Conservation (phyloP, 2,888 invertebrate genomes). For the Tetragonisca angustula region DNA sequence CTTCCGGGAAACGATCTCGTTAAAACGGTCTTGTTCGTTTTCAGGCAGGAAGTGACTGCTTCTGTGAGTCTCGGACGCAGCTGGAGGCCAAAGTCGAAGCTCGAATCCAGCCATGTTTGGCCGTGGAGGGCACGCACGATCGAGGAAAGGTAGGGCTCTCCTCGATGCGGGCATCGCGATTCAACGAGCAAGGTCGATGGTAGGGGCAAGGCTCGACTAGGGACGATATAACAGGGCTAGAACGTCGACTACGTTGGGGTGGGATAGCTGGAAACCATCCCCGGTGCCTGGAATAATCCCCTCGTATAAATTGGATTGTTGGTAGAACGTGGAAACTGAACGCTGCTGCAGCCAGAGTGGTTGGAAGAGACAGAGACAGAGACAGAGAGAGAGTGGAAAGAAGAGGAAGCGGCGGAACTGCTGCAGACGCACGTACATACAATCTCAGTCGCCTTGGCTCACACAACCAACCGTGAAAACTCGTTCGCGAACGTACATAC, state of each 20-base stretch:
- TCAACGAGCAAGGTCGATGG: slow-evolving; percentile 37
- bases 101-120: slow-evolving; percentile 62
- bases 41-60: background rate
- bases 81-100: slow-evolving; percentile 14
- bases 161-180: slow-evolving; percentile 45
- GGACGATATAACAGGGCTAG: slow-evolving; percentile 2
- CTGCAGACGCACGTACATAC: background rate
- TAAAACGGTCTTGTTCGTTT: too few species aligned
- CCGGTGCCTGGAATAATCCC: slow-evolving; percentile 78
- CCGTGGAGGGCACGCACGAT: slow-evolving; percentile 41
- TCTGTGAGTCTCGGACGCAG: slow-evolving; percentile 11
- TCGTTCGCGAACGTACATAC: slow-evolving; percentile 17
- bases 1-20: background rate
- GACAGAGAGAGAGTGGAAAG: background rate
- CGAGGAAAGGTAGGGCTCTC: slow-evolving; percentile 38
- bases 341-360: slow-evolving; percentile 45
- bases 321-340: slow-evolving; percentile 72
- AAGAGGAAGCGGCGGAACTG: slow-evolving; percentile 16
- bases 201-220: slow-evolving; percentile 14
- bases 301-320: slow-evolving; percentile 83
- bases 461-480: background rate
- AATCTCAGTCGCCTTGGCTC: background rate
- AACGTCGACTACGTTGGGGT: slow-evolving; percentile 33
- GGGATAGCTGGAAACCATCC: slow-evolving; percentile 51
- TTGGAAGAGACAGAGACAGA: slow-evolving; percentile 6